Evolutionary conservation across 1,140 invertebrate genomes (phyloP).

Genomic region (Neodiprion pinetum): DNA sequence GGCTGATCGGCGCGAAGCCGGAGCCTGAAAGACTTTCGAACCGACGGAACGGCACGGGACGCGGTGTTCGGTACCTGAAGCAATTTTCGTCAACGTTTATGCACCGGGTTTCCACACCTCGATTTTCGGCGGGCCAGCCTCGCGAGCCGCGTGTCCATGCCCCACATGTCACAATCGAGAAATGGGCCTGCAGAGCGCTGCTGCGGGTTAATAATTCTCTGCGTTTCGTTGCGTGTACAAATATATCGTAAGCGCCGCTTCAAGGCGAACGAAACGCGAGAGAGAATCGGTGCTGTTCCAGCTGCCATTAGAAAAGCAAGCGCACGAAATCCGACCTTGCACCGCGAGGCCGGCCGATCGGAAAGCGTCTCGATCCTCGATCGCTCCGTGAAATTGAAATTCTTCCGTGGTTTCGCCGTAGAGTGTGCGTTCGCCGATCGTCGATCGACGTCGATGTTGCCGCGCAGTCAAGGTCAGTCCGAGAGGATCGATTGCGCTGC

Average conservation of each 20-base stretch:
- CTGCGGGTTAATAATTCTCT: too few species aligned
- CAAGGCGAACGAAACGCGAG: background rate
- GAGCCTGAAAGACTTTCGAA: too few species aligned
- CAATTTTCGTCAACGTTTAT: too few species aligned
- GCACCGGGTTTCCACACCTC: background rate
- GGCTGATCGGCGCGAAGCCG: background rate
- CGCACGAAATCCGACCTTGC: background rate
- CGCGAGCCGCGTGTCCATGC: background rate
- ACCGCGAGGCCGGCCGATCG: background rate
- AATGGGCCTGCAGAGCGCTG: too few species aligned
- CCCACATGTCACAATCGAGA: too few species aligned
- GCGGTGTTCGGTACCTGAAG: too few species aligned
- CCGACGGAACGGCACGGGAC: too few species aligned
- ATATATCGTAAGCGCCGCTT: background rate
- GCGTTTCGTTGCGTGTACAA: too few species aligned
- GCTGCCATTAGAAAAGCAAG: background rate
- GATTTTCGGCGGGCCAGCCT: background rate
- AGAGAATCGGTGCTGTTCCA: background rate
- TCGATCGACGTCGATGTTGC: background rate
- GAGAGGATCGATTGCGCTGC: background rate
- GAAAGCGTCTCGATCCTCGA: background rate
- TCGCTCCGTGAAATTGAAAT: background rate
- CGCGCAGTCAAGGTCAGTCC: background rate
- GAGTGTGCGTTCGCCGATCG: too few species aligned
- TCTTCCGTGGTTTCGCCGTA: background rate